phyloP scores from a whole-genome alignment of 2,888 invertebrate genomes.

The Acanthosepion esculentum region DNA sequence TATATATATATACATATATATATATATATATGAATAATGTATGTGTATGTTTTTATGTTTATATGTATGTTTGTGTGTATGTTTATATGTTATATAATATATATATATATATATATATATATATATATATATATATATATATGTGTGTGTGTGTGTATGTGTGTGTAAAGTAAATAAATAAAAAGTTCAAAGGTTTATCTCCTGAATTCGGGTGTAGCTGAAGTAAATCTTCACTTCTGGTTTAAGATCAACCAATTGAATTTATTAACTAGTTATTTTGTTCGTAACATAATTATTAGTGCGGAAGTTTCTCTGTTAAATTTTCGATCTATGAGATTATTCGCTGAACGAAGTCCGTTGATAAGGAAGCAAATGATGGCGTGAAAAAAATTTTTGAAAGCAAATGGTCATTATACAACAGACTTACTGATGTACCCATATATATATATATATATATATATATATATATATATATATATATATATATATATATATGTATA shows the following conservation, averaged over 20 bases:
- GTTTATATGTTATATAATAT: conserved; percentile 37
- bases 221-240: no score
- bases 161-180: not conserved
- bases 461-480: not conserved
- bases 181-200: no score
- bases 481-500: not conserved
- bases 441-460: conserved; percentile 34
- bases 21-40: not conserved
- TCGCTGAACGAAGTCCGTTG: no score
- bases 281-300: no score
- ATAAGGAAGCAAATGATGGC: no score
- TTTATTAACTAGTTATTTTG: no score
- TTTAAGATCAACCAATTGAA: no score
- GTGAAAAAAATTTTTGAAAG: no score
- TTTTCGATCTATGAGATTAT: no score
- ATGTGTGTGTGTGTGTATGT: not conserved
- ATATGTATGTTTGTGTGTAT: not conserved
- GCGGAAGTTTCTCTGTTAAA: no score
- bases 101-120: conserved; percentile 37
- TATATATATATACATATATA: conserved; percentile 41
- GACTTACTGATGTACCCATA: not conserved
- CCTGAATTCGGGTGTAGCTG: no score
- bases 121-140: conserved; percentile 38
- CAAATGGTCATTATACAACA: no score
- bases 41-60: not conserved